Conservation (phyloP, 2,797 vertebrate species). For the Scolopax rusticola region DNA sequence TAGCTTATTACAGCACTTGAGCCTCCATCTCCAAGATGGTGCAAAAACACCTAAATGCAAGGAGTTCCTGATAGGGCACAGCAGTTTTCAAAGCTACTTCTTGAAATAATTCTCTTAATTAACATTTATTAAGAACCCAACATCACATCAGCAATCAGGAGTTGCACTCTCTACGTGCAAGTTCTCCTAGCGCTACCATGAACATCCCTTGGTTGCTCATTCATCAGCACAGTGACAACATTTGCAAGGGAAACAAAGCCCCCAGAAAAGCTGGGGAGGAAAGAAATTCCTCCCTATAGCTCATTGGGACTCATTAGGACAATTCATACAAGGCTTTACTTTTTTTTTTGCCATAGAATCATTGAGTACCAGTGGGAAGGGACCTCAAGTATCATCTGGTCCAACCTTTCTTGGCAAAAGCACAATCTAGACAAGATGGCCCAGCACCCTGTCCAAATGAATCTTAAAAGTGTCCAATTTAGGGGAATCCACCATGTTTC, state of each 20-base stretch:
- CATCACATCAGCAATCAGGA: background rate
- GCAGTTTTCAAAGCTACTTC: background rate
- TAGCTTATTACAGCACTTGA: rapidly evolving
- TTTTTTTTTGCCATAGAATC: background rate
- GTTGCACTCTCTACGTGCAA: rapidly evolving
- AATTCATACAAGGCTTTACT: background rate
- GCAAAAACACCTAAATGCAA: background rate
- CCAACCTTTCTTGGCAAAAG: background rate
- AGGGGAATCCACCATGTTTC: background rate
- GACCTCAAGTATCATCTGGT: background rate
- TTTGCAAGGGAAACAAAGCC: background rate
- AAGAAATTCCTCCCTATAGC: background rate
- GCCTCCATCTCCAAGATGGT: too few species aligned
- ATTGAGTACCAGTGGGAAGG: background rate
- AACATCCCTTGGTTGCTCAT: background rate
- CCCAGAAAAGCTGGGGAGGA: background rate
- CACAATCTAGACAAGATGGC: background rate
- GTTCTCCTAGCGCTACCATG: rapidly evolving
- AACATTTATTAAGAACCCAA: background rate
- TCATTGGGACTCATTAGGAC: background rate
- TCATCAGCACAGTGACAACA: rapidly evolving
- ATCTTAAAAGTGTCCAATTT: background rate
- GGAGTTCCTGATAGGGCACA: background rate
- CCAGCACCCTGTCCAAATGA: background rate
- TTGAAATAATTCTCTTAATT: background rate